Conservation (phyloP, 2,113 vertebrate genomes). For the Channa maculata region DNA sequence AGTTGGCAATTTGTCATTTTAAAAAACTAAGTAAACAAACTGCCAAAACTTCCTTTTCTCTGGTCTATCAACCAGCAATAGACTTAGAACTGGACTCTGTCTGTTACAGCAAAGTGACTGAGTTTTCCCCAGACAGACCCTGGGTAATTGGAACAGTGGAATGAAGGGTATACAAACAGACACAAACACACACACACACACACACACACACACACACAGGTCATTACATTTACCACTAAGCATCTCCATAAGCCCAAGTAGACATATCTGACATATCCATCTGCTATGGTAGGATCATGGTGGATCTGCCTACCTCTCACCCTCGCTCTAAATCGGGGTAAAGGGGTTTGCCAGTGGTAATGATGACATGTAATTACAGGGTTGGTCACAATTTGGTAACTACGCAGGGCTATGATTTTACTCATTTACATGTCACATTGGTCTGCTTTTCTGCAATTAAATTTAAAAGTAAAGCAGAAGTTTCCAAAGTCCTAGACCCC, state of each 20-base stretch:
- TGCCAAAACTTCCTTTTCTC: slow-evolving; percentile 8
- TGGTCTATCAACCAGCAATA: slow-evolving; percentile 14
- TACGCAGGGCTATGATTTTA: slow-evolving; percentile 60
- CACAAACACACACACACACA: slow-evolving; percentile 35
- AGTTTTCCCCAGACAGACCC: slow-evolving; percentile 60
- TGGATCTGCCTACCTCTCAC: slow-evolving; percentile 47
- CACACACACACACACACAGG: slow-evolving; percentile 50
- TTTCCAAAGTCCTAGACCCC: slow-evolving; percentile 45
- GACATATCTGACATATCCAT: slow-evolving; percentile 80
- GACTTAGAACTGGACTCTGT: slow-evolving; percentile 38
- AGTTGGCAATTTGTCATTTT: slow-evolving; percentile 36
- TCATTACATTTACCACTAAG: slow-evolving; percentile 81
- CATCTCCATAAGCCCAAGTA: slow-evolving; percentile 70
- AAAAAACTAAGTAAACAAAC: slow-evolving; percentile 21
- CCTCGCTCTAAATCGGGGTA: slow-evolving; percentile 62
- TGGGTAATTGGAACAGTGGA: slow-evolving; percentile 66
- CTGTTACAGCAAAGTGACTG: slow-evolving; percentile 48
- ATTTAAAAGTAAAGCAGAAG: slow-evolving; percentile 41
- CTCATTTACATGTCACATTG: slow-evolving; percentile 44
- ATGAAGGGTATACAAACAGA: slow-evolving; percentile 32
- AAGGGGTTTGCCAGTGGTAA: slow-evolving; percentile 59
- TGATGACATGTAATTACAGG: slow-evolving; percentile 62
- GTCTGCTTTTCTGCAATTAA: slow-evolving; percentile 7
- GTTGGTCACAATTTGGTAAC: slow-evolving; percentile 50
- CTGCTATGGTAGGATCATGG: slow-evolving; percentile 70